Evolutionary conservation across 2,113 vertebrate genomes (phyloP).

Genomic region (Alouatta palliata): DNA sequence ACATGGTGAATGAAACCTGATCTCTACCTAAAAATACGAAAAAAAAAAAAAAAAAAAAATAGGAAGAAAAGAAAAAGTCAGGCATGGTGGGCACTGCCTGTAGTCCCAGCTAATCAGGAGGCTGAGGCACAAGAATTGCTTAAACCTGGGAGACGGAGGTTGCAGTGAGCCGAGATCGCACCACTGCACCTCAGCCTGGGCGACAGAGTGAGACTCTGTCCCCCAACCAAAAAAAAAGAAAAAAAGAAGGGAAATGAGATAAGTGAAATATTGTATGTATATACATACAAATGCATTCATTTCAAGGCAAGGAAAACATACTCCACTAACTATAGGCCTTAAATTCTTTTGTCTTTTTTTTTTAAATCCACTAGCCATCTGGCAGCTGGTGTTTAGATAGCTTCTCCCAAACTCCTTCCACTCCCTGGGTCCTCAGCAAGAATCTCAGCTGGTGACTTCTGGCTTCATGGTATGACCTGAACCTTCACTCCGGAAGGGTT

Average conservation of each 20-base stretch:
- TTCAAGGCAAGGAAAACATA: not conserved
- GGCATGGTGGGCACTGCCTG: accelerated
- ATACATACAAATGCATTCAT: not conserved
- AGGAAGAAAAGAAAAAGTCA: too few species aligned
- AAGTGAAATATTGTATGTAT: not conserved
- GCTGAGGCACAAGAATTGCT: too few species aligned
- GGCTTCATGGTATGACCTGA: not conserved
- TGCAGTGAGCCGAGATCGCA: too few species aligned
- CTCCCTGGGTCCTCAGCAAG: not conserved
- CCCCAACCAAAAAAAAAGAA: too few species aligned
- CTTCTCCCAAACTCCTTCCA: too few species aligned
- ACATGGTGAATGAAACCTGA: too few species aligned
- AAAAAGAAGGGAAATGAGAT: not conserved
- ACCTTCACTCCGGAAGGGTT: not conserved
- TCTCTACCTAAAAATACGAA: too few species aligned
- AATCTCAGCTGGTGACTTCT: not conserved
- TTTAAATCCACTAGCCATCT: not conserved
- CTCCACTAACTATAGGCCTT: not conserved
- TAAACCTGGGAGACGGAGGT: too few species aligned
- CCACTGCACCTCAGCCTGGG: too few species aligned
- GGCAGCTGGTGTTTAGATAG: not conserved
- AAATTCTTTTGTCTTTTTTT: not conserved
- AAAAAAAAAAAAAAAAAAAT: too few species aligned
- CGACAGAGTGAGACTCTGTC: too few species aligned
- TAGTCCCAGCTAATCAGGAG: too few species aligned